These are phyloP conservation scores for Urocyon cinereoargenteus DNA, from an alignment of 2,797 vertebrate genomes.

Conservation along the genomic window DNA sequence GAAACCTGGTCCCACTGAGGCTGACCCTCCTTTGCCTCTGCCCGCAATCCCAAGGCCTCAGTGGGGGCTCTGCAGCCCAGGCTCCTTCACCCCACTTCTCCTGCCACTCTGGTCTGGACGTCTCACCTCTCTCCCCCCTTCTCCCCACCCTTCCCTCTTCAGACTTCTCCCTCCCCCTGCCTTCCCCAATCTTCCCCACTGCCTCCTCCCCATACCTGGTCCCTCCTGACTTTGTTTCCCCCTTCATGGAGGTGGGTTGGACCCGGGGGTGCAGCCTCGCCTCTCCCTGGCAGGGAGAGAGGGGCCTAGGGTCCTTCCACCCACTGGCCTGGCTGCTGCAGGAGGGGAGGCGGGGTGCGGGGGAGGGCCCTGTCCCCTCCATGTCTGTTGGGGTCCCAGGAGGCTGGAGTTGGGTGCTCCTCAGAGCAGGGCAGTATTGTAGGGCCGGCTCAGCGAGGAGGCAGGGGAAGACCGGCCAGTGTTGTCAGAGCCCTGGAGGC, in stretches of 20 bases:
- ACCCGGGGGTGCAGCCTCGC: background rate
- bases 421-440: background rate
- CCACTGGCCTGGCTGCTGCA: background rate
- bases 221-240: background rate
- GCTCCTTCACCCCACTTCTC: rapidly evolving
- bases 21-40: background rate
- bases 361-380: too few species aligned
- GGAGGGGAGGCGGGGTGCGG: rapidly evolving
- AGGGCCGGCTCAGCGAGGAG: background rate
- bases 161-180: background rate
- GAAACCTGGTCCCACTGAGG: background rate
- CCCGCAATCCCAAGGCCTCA: background rate
- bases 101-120: rapidly evolving
- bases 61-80: rapidly evolving
- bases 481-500: background rate
- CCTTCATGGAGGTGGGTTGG: background rate
- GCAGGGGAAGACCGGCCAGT: background rate
- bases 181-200: background rate
- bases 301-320: background rate
- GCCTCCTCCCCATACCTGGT: background rate
- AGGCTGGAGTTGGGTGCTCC: background rate
- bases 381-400: background rate
- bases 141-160: background rate
- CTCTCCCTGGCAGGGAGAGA: background rate
- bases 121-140: background rate